Conservation (phyloP, 2,113 vertebrate species). For the Dasyornis broadbenti region DNA sequence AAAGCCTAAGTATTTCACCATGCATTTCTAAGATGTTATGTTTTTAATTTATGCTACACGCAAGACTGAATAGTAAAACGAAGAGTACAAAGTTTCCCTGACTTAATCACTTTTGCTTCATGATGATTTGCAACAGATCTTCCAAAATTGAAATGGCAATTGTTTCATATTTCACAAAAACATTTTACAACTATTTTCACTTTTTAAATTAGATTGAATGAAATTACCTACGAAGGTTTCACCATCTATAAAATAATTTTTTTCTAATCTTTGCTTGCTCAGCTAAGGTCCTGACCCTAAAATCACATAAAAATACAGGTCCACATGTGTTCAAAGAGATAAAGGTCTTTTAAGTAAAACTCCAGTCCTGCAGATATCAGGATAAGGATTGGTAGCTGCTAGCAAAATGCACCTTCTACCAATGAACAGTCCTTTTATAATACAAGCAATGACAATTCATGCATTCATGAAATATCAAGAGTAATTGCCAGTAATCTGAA, state of each 20-base stretch:
- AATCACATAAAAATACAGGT: not conserved
- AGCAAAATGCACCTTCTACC: not conserved
- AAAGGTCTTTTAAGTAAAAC: not conserved
- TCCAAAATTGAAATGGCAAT: not conserved
- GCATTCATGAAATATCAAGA: not conserved
- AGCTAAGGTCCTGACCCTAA: not conserved
- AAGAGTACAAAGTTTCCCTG: not conserved
- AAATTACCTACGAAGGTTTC: not conserved
- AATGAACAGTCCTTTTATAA: not conserved
- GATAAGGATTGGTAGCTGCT: not conserved
- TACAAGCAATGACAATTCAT: not conserved
- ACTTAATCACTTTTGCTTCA: not conserved
- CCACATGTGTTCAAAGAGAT: not conserved
- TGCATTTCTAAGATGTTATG: not conserved
- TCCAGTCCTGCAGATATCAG: not conserved
- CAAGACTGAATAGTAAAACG: fast-evolving
- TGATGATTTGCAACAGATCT: not conserved
- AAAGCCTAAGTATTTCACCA: not conserved
- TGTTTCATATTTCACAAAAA: not conserved
- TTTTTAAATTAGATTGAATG: not conserved
- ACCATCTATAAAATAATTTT: not conserved
- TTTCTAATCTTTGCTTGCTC: not conserved
- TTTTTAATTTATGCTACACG: not conserved
- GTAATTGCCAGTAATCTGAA: not conserved
- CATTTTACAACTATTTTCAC: not conserved